Percentiles rank a stretch among this genome's conserved stretches.
Evolutionary conservation across 2,113 vertebrate genomes (phyloP).

Genomic region (Oxyura jamaicensis): DNA sequence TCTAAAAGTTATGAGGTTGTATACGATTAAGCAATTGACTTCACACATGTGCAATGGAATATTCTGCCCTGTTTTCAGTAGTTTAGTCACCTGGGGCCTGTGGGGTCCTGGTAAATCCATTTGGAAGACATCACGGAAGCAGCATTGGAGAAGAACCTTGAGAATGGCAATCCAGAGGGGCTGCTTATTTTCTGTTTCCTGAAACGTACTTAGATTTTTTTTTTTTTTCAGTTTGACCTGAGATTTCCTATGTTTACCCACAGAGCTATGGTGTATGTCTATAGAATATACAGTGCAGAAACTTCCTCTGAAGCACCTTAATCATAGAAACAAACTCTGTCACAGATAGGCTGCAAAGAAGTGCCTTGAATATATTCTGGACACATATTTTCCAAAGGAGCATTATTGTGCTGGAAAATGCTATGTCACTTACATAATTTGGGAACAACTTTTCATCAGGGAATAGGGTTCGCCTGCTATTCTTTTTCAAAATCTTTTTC

Average conservation of each 20-base stretch:
- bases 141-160: background rate
- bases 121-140: conserved; percentile 38
- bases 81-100: conserved; percentile 26
- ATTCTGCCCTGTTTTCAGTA: conserved; percentile 40
- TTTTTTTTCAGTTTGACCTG: conserved; percentile 29
- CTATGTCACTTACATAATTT: background rate
- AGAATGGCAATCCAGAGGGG: conserved; percentile 19
- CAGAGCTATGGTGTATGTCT: background rate
- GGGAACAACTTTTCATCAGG: background rate
- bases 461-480: background rate
- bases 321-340: background rate
- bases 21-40: conserved; percentile 52
- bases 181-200: conserved; percentile 52
- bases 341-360: background rate
- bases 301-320: background rate
- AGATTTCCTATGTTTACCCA: conserved; percentile 36
- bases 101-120: conserved; percentile 58
- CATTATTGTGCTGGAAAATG: background rate
- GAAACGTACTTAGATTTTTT: conserved; percentile 22
- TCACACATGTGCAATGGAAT: conserved; percentile 47
- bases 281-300: background rate
- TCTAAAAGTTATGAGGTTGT: conserved; percentile 44
- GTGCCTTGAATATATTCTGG: background rate
- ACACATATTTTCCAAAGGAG: background rate
- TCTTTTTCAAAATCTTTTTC: background rate